A percentile compares a stretch with the other conserved stretches of the same genome.
Conservation (phyloP, 2,888 invertebrate species). For the Lamellibrachia satsuma region DNA sequence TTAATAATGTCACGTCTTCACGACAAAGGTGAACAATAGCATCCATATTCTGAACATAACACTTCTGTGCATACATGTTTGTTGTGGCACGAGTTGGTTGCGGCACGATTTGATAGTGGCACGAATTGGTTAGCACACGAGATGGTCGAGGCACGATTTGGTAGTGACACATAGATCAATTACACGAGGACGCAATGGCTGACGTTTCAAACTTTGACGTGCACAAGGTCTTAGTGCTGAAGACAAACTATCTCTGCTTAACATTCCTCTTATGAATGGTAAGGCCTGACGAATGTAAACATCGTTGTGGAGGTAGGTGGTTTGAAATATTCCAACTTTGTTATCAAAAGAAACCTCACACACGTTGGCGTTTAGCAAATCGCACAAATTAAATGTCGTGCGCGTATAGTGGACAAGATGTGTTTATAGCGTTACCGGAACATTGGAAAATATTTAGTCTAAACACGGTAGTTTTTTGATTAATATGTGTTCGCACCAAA, state of each 20-base stretch:
- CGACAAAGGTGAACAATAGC: too few relatives aligned
- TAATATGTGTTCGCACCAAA: background rate
- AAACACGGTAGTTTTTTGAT: background rate
- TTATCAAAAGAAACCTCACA: background rate
- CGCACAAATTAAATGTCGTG: constrained; percentile 1
- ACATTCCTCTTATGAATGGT: too few relatives aligned
- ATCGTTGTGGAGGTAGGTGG: too few relatives aligned
- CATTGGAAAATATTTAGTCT: background rate
- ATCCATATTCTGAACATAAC: background rate
- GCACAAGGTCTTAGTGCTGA: background rate
- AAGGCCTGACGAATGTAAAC: too few relatives aligned
- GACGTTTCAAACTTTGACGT: background rate
- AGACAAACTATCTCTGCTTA: too few relatives aligned
- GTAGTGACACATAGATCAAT: background rate
- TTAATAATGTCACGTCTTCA: background rate
- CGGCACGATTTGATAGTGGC: too few relatives aligned
- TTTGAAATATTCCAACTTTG: background rate
- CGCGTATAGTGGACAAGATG: background rate
- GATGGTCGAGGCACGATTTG: background rate
- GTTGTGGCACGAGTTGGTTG: too few relatives aligned
- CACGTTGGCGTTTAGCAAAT: background rate
- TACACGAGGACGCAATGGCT: background rate
- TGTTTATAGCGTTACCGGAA: background rate
- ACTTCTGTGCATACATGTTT: background rate
- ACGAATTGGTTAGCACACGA: too few relatives aligned